Evolutionary conservation across 1,140 invertebrate species (phyloP).

Genomic region (Homalodisca vitripennis): DNA sequence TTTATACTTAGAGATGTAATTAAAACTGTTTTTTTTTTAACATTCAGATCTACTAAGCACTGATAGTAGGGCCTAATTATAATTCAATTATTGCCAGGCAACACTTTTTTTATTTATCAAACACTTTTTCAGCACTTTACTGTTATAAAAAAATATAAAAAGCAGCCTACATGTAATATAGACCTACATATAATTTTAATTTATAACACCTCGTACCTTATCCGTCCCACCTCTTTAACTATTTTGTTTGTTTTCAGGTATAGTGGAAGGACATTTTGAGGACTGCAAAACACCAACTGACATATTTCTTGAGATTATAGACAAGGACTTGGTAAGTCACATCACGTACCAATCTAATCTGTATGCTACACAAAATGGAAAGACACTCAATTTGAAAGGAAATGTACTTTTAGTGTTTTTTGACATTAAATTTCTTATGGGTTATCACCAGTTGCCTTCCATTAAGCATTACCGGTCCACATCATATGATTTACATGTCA

Average conservation of each 20-base stretch:
- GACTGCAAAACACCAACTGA: conserved; percentile 6
- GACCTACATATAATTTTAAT: neutral
- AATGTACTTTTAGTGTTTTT: neutral
- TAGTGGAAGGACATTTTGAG: conserved; percentile 3
- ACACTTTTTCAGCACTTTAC: neutral
- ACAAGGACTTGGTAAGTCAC: conserved; percentile 1
- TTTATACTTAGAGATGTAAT: neutral
- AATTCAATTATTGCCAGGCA: neutral
- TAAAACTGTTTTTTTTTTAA: neutral
- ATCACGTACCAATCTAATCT: conserved; percentile 7
- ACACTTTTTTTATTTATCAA: neutral
- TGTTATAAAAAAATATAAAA: neutral
- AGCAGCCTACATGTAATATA: neutral
- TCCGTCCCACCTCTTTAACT: neutral
- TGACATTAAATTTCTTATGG: neutral
- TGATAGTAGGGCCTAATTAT: neutral
- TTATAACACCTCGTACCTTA: neutral
- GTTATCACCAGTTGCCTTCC: neutral
- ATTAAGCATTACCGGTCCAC: conserved; percentile 10
- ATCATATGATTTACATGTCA: conserved; percentile 22
- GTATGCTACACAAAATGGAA: conserved; percentile 2
- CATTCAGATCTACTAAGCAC: neutral
- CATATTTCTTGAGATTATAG: neutral
- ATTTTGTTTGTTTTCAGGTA: conserved; percentile 9
- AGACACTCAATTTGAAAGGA: conserved; percentile 11